Conservation (phyloP, 2,113 vertebrate species). For the Grammomys dolichurus region DNA sequence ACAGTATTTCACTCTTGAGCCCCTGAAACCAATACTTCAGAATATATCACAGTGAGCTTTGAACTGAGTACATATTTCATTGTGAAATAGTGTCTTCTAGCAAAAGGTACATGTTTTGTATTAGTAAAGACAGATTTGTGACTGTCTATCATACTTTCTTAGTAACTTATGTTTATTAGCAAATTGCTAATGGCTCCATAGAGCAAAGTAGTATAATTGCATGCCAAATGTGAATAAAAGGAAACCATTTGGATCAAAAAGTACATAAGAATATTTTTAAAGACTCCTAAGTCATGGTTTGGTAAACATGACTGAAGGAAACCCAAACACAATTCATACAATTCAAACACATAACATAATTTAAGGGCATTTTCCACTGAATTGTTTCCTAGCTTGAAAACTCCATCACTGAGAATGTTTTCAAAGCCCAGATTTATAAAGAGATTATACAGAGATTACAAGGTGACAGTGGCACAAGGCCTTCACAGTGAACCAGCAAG, state of each 20-base stretch:
- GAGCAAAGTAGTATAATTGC: conserved; percentile 5
- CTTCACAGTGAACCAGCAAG: background rate
- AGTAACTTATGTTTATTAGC: conserved; percentile 36
- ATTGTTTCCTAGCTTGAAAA: background rate
- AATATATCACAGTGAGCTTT: conserved; percentile 21
- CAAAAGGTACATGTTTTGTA: background rate
- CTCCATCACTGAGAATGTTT: background rate
- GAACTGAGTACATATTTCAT: background rate
- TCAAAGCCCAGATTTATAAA: background rate
- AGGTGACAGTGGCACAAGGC: background rate
- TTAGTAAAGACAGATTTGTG: background rate
- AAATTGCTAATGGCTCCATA: background rate
- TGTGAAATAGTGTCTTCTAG: background rate
- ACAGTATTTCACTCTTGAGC: conserved; percentile 6
- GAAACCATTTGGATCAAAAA: background rate
- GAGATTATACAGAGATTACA: background rate
- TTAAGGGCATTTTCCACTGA: background rate
- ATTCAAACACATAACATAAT: background rate
- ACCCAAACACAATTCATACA: background rate
- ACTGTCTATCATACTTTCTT: background rate
- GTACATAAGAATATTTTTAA: conserved; percentile 9
- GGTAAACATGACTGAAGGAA: conserved; percentile 15
- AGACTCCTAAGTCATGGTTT: background rate
- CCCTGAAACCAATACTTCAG: background rate
- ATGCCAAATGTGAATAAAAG: background rate